Base-by-base conservation (phyloP, 2,113 vertebrate genomes). In the Elachura formosa region DNA sequence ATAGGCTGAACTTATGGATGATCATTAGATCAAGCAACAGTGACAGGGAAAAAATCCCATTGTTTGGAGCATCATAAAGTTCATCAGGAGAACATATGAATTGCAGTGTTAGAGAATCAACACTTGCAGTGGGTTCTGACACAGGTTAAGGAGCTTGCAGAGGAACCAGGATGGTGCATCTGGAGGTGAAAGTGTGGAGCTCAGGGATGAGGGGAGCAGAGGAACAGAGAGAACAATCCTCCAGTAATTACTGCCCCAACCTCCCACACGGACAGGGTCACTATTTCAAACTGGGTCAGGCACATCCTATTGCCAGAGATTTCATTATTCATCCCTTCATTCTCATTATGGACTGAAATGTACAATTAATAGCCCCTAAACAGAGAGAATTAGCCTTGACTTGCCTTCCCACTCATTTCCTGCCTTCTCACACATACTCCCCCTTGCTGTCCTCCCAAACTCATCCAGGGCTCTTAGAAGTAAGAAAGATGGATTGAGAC, bases 321-420 rank as follows among this genome's bases (percentile, higher is more conserved):
- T 25, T 54, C 36, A 91, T 62, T 74, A 87, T 90, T 55, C 84
- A 41, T 59, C 67, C 40, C 31, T 64, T 58, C 73, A 18, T 71
- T 82, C n/a, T 61, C 62, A 51, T 87, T 22, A n/a, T 5, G 41
- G 72, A 73, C 75, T 68, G 29, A 92, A 84, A 82, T 10, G 66
- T 73, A 68, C 84, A 94, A 94, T 93, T 91, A 94, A 84, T 58
- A 62, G 77, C 38, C 61, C 76, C 94, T 72, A 94, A 94, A 79
- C 69, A 91, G 74, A 5, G 10, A 64, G 74, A 92, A 91, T 95
- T 58, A 84, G 81, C 81, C 74, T 72, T 64, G 89, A 92, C 69
- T 79, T 36, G 66, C 59, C 79, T 77, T 90, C 68, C 46, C 21
- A 29, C 72, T 80, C 73, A 28, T 49, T 73, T 24, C 68, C 68